These are phyloP conservation scores for Drosophila limbata DNA, from an alignment of 2,888 invertebrate species.

Conservation along the genomic window DNA sequence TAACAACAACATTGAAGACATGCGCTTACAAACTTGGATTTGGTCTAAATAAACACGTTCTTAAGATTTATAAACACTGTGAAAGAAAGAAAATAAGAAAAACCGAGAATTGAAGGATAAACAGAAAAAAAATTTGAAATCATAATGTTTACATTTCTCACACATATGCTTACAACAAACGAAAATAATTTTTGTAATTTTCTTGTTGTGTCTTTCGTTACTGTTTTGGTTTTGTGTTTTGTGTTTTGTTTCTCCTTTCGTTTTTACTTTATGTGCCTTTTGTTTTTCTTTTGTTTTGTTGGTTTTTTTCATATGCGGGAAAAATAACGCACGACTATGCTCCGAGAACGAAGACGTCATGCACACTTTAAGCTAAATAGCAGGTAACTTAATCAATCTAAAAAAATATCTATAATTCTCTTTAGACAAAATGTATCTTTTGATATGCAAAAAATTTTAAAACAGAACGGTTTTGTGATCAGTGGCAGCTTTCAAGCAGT, in stretches of 20 bases:
- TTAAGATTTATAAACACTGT: slow-evolving; percentile 61
- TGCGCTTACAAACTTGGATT: slow-evolving; percentile 70
- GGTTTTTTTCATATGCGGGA: slow-evolving; percentile 85
- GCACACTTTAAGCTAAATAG: slow-evolving; percentile 95
- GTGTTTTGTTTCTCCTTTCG: slow-evolving; percentile 46
- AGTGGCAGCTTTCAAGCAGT: slow-evolving; percentile 43
- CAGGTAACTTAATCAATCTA: slow-evolving; percentile 87
- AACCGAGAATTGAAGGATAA: slow-evolving; percentile 27
- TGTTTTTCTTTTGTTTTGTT: slow-evolving; percentile 78
- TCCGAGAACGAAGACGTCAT: slow-evolving; percentile 94
- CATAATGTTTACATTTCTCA: slow-evolving; percentile 25
- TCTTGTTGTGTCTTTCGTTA: slow-evolving; percentile 35
- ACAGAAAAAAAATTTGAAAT: slow-evolving; percentile 27
- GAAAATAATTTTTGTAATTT: slow-evolving; percentile 67
- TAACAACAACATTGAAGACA: slow-evolving; percentile 22
- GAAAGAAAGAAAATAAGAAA: slow-evolving; percentile 22
- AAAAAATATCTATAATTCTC: slow-evolving; percentile 9
- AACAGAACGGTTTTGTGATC: slow-evolving; percentile 2
- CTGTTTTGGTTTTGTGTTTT: slow-evolving; percentile 52
- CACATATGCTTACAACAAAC: slow-evolving; percentile 48
- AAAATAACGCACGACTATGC: slow-evolving; percentile 88
- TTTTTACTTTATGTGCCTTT: slow-evolving; percentile 53
- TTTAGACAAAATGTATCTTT: slow-evolving; percentile 10
- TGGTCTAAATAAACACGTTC: slow-evolving; percentile 73
- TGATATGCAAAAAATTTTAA: slow-evolving; percentile 26